Evolutionary conservation across 2,113 vertebrate genomes (phyloP).

Genomic region (Microtus montanus): DNA sequence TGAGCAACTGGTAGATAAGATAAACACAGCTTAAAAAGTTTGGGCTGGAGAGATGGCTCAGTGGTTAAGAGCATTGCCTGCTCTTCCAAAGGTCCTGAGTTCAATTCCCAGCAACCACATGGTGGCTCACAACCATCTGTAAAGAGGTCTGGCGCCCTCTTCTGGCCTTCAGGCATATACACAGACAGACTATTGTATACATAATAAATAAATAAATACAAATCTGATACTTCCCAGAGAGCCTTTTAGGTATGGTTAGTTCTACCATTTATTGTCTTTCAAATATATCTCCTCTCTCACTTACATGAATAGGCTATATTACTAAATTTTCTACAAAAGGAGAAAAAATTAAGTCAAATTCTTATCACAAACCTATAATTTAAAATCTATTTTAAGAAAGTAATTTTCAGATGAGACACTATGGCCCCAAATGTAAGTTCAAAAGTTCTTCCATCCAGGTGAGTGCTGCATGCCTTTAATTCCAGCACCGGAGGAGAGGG

Average conservation of each 20-base stretch:
- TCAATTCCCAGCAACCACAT: too few relatives aligned
- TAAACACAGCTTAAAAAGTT: neutral
- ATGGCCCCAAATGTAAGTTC: neutral
- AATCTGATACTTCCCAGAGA: neutral
- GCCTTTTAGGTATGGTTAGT: neutral
- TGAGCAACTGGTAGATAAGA: neutral
- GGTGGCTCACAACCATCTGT: too few relatives aligned
- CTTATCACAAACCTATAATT: neutral
- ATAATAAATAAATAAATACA: neutral
- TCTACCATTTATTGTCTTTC: neutral
- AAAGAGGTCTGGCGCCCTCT: too few relatives aligned
- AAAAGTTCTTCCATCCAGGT: neutral
- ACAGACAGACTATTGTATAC: too few relatives aligned
- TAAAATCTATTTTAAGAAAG: neutral
- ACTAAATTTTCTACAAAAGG: neutral
- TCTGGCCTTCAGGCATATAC: too few relatives aligned
- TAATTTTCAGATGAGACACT: neutral
- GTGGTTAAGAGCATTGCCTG: too few relatives aligned
- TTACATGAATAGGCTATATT: neutral
- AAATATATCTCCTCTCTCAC: neutral
- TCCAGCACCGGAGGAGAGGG: neutral
- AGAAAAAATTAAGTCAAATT: neutral
- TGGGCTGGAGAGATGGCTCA: neutral
- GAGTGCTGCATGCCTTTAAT: neutral
- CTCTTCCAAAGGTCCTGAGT: too few relatives aligned